Base-by-base conservation (phyloP, 2,113 vertebrate genomes). In the Albula goreensis region DNA sequence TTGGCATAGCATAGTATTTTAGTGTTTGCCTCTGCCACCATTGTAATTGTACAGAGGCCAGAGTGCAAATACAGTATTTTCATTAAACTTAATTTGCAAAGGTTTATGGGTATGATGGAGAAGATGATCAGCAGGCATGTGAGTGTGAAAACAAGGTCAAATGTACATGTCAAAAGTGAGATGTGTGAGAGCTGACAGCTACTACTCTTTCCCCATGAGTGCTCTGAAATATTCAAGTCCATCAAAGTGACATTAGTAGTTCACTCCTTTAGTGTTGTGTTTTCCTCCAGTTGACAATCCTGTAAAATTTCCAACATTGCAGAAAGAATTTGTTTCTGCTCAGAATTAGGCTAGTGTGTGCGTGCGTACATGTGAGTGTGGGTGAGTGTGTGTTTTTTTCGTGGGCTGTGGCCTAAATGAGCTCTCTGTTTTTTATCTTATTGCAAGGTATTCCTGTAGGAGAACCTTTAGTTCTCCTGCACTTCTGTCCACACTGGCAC, bases 401-500 rank as follows among this genome's bases (percentile, higher is more conserved):
- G 63, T 82, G 80, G 25, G 87, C 53, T 79, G 84, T 49, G 17
- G 91, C 91, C 90, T 91, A 91, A 92, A 91, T 87, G 88, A 89
- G 86, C 88, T 85, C 89, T 89, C 87, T 83, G 31, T 90, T 48
- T 89, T 94, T 94, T 89, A 92, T 92, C 92, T 93, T 89, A 88
- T 90, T 88, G 48, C 89, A 87, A 87, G 77, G 89, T 63, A 83
- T 53, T 90, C 89, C 86, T 77, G 74, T 60, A 82, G 86, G 89
- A 78, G 90, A 88, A 78, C 87, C 88, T 88, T 90, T 41, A 86
- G 89, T 92, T 90, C 86, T 87, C 85, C 89, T 86, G 85, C 88
- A 91, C 88, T 89, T 11, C 2, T 89, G 89, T 92, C 93, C 91
- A 91, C 92, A 89, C 85, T 53, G 22, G 85, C 25, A 77, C 82